Conservation (phyloP, 1,140 invertebrate species). For the Drosophila pseudoobscura region DNA sequence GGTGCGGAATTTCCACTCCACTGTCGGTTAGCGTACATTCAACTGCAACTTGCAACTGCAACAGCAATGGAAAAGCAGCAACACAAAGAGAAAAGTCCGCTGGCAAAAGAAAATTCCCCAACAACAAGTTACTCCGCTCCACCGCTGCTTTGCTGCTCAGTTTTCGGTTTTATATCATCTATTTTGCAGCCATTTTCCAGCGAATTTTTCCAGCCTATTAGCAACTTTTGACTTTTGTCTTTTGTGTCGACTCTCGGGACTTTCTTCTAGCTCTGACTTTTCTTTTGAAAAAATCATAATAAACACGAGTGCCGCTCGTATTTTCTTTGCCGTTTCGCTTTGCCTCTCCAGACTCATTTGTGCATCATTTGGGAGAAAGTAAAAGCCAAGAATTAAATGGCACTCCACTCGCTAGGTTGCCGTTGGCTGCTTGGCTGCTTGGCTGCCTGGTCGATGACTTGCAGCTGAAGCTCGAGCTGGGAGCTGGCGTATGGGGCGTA, state of each 20-base stretch:
- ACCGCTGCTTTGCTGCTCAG: no score
- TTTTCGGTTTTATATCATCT: slow-evolving; percentile 55
- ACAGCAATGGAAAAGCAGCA: slow-evolving; percentile 63
- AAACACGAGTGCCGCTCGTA: slow-evolving; percentile 22
- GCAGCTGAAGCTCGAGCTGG: slow-evolving; percentile 17
- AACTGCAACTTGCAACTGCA: slow-evolving; percentile 49
- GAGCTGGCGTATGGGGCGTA: slow-evolving; percentile 61
- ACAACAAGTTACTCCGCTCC: slow-evolving; percentile 49
- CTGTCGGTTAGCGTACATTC: slow-evolving; percentile 71
- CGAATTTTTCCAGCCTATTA: slow-evolving; percentile 68
- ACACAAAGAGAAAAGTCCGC: slow-evolving; percentile 67
- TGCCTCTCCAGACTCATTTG: slow-evolving; percentile 65
- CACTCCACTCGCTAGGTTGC: slow-evolving; percentile 21
- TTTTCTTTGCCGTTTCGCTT: slow-evolving; percentile 41
- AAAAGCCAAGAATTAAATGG: slow-evolving; percentile 79
- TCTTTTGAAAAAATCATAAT: slow-evolving; percentile 67
- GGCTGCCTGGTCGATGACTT: slow-evolving; percentile 71
- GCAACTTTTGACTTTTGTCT: slow-evolving; percentile 59
- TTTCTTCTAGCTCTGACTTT: slow-evolving; percentile 63
- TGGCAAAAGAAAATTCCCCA: slow-evolving; percentile 42
- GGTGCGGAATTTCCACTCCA: slow-evolving; percentile 72
- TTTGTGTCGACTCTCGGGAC: slow-evolving; percentile 18
- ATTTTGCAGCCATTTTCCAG: slow-evolving; percentile 21
- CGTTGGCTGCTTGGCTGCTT: slow-evolving; percentile 1
- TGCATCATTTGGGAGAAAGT: slow-evolving; percentile 80